Conservation (phyloP, 2,113 vertebrate genomes). For the Tetrao urogallus region DNA sequence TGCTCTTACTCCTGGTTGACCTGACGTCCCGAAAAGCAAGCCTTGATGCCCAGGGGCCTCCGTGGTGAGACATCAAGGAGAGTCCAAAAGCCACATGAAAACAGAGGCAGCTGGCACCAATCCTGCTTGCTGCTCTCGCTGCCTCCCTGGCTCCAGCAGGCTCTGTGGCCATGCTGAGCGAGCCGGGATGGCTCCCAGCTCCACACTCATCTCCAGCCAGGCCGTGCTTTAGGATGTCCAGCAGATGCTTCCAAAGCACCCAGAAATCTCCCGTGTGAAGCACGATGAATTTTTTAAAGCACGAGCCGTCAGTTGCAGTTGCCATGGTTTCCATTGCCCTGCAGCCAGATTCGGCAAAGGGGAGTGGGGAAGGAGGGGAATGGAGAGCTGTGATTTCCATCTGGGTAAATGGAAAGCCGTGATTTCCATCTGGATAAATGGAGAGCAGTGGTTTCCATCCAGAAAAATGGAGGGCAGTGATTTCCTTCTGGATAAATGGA, state of each 20-base stretch:
- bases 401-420: too few species aligned
- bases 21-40: background rate
- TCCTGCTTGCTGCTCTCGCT: background rate
- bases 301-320: slow-evolving; percentile 61
- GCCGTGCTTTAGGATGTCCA: background rate
- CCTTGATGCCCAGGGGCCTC: background rate
- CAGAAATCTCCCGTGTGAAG: slow-evolving; percentile 37
- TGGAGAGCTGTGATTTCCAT: too few species aligned
- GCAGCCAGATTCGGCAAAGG: slow-evolving; percentile 56
- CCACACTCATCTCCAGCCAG: background rate
- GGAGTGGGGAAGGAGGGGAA: too few species aligned
- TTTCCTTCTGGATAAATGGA: too few species aligned
- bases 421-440: too few species aligned
- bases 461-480: too few species aligned
- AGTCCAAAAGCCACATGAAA: background rate
- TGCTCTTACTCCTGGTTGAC: background rate
- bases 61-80: background rate
- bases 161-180: background rate
- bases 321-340: slow-evolving; percentile 71
- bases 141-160: background rate
- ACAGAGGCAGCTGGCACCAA: accelerated
- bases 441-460: too few species aligned
- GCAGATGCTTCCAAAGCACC: slow-evolving; percentile 3
- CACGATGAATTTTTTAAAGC: slow-evolving; percentile 56
- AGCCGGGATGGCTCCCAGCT: accelerated